These are phyloP conservation scores for Saxidomus purpurata DNA, from an alignment of 1,140 invertebrate genomes.

Conservation along the genomic window DNA sequence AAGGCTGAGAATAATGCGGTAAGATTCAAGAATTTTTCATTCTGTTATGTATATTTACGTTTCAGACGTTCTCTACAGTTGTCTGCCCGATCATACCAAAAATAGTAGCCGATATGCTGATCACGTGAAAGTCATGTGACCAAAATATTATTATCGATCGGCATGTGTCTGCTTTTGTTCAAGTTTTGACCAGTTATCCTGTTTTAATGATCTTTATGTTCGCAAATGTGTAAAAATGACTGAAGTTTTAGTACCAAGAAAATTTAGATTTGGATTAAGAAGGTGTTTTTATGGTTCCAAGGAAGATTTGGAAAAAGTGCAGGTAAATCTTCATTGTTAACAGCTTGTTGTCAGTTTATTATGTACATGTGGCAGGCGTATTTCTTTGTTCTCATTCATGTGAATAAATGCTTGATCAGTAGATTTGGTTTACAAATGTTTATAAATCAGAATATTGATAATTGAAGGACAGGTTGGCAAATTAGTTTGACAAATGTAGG, in stretches of 20 bases:
- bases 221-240: slow-evolving; percentile 33
- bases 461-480: too few relatives aligned
- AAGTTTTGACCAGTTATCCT: slow-evolving; percentile 57
- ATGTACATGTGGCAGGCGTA: slow-evolving; percentile 31
- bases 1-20: slow-evolving; percentile 64
- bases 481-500: too few relatives aligned
- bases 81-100: slow-evolving; percentile 23
- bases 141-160: slow-evolving; percentile 57
- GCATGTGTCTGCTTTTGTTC: slow-evolving; percentile 62
- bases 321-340: neutral
- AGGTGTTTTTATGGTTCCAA: slow-evolving; percentile 17
- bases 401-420: neutral
- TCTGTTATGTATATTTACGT: neutral
- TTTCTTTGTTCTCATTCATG: slow-evolving; percentile 29
- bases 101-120: neutral
- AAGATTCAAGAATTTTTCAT: slow-evolving; percentile 33
- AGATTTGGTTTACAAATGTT: too few relatives aligned
- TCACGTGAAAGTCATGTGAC: slow-evolving; percentile 68
- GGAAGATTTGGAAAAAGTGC: slow-evolving; percentile 20
- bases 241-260: slow-evolving; percentile 50
- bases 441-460: too few relatives aligned
- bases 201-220: neutral
- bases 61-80: neutral
- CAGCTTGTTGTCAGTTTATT: neutral
- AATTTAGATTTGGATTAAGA: slow-evolving; percentile 36